Base-by-base conservation (phyloP, 2,888 invertebrate species). In the Chrysomela aeneicollis region DNA sequence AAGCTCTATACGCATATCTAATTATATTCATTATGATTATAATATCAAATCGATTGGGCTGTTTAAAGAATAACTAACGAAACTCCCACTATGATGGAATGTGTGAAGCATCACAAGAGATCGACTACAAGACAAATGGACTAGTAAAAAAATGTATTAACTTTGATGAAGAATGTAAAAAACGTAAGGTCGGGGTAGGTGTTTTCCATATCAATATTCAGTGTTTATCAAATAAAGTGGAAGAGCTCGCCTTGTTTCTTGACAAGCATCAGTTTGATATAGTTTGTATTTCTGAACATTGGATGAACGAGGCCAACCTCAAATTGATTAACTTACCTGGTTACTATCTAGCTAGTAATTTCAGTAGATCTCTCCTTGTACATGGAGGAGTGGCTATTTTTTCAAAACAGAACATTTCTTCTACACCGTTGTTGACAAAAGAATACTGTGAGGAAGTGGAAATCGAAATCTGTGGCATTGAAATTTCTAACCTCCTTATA, bases 371-470 rank as follows among this genome's bases (percentile, higher is more conserved):
- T n/a, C 6, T 49, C n/a, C 49, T 17, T 49, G 49, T 49, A 1
- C 49, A 49, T 17, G 49, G 17, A 49, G 49, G 49, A 17, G 10
- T 49, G 49, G 49, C n/a, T 49, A 49, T 49, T 49, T 49, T 49
- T 49, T 1, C 17, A 15, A 17, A 49, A 17, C 49, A 49, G 18
- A n/a, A 15, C 10, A 17, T 49, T 49, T 17, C 17, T 49, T 15
- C 49, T 2, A 17, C 9, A 3, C 15, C 49, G 1, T 18, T 49
- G 49, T 49, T 15, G 17, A n/a, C n/a, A n/a, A n/a, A n/a, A n/a
- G n/a, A n/a, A n/a, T n/a, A n/a, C n/a, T n/a, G n/a, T n/a, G n/a
- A n/a, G n/a, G n/a, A n/a, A n/a, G n/a, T n/a, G n/a, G n/a, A n/a
- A n/a, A n/a, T n/a, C n/a, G n/a, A n/a, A n/a, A n/a, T n/a, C n/a